phyloP scores from a whole-genome alignment of 2,888 invertebrate species.

The Zelleria hepariella region DNA sequence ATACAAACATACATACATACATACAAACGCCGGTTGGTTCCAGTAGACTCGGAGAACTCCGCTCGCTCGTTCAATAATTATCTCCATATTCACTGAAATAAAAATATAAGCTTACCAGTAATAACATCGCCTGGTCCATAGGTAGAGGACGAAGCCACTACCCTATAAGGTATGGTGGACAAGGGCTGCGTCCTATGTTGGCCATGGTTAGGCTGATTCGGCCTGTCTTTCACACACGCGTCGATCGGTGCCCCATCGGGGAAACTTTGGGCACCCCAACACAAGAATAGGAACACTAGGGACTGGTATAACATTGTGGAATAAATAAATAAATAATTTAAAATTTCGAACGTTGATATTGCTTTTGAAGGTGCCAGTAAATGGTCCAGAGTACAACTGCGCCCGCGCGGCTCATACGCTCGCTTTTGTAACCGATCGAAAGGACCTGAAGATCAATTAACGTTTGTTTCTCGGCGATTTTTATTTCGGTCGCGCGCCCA shows the following conservation, averaged over 20 bases:
- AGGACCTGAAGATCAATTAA: constrained; percentile 59
- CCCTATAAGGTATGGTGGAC: constrained; percentile 76
- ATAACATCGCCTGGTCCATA: constrained; percentile 80
- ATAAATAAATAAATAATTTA: not conserved
- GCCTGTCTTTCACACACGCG: constrained; percentile 81
- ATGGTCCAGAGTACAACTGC: constrained; percentile 44
- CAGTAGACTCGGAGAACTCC: too few relatives aligned
- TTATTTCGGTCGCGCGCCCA: not conserved
- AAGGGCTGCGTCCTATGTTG: constrained; percentile 77
- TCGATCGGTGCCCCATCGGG: constrained; percentile 89
- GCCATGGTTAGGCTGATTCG: constrained; percentile 84
- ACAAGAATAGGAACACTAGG: not conserved
- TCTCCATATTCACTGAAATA: too few relatives aligned
- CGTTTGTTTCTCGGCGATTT: constrained; percentile 9
- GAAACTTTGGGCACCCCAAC: constrained; percentile 65
- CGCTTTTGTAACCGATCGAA: constrained; percentile 61
- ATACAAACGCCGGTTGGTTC: too few relatives aligned
- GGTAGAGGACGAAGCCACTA: constrained; percentile 74
- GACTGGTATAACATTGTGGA: not conserved
- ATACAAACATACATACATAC: too few relatives aligned
- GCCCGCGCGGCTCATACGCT: constrained; percentile 35
- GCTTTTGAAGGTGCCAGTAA: constrained; percentile 23
- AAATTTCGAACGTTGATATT: not conserved
- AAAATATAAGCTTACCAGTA: constrained; percentile 66
- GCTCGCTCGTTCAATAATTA: too few relatives aligned